Base-by-base conservation (phyloP, 1,140 invertebrate genomes). In the Octopus sinensis region DNA sequence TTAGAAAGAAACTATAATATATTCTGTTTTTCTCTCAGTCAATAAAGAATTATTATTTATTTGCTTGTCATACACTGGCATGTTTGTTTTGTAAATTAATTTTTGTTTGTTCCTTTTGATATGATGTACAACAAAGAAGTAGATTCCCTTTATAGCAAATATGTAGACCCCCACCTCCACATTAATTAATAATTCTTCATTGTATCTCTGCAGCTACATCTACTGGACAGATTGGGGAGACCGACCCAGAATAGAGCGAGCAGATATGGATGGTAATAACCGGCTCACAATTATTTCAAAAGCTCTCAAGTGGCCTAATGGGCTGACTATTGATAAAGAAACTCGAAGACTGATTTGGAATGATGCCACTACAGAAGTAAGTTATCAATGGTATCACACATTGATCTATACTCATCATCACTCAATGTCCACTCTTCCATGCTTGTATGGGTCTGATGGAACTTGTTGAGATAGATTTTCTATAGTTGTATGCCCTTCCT, bases 171-270 rank as follows among this genome's bases (percentile, higher is more conserved):
- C 3, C 30, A 1, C 30, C 30, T 43, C 23, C 23, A 43, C 0
- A 43, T 43, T 43, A 43, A 43, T 43, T 43, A 43, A 43, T 43
- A 43, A 62, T 73, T 73, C 30, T 73, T 73, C 68, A n/a, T 73
- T 7, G 17, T 7, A 73, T n/a, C 30, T 62, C 30, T 73, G 17
- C 76, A 89, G 86, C 4, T 88, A 85, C 93, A 92, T 99, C 51
- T 98, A 98, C 92, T 98, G 97, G 97, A 98, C 97, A 0, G 98
- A 99, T 89, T 99, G 98, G 97, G 98, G 98, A 53, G 96, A 97
- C 88, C 96, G 98, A 91, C 97, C 98, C 1, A 91, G 97, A 1
- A 97, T 99, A 79, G 98, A 99, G 91, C 92, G 97, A 83, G 95
- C 98, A 5, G 96, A 97, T 53, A 96, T 99, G 95, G 98, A 99